phyloP scores from a whole-genome alignment of 1,140 invertebrate species.

The Hyposmocoma kahamanoa region DNA sequence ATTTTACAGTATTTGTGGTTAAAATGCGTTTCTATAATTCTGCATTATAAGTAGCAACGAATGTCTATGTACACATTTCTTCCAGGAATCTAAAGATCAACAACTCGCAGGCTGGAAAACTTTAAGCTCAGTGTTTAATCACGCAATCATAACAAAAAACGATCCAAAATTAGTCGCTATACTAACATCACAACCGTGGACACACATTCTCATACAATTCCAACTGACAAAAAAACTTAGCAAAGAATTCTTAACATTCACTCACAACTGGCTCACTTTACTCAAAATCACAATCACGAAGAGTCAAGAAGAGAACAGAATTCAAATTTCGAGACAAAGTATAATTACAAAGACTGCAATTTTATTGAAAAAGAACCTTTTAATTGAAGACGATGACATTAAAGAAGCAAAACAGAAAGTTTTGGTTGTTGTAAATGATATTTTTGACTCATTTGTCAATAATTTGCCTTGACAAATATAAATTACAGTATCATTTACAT shows the following conservation, averaged over 20 bases:
- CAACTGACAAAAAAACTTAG: slow-evolving; percentile 47
- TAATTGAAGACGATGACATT: slow-evolving; percentile 22
- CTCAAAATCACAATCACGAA: slow-evolving; percentile 48
- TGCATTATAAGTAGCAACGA: too few species aligned
- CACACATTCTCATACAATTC: slow-evolving; percentile 47
- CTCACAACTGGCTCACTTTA: slow-evolving; percentile 47
- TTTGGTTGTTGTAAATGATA: slow-evolving; percentile 31
- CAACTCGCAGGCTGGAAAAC: slow-evolving; percentile 51
- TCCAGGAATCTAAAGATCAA: slow-evolving; percentile 46
- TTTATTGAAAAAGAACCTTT: slow-evolving; percentile 35
- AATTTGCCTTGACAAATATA: too few species aligned
- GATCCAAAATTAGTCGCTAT: slow-evolving; percentile 42
- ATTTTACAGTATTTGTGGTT: too few species aligned
- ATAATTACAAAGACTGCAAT: slow-evolving; percentile 42
- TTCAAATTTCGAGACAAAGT: slow-evolving; percentile 35
- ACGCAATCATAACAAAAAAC: slow-evolving; percentile 44
- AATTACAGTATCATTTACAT: too few species aligned
- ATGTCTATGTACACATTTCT: too few species aligned
- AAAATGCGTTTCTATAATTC: too few species aligned
- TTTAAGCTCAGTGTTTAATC: slow-evolving; percentile 48
- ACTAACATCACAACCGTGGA: slow-evolving; percentile 58
- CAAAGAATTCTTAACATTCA: slow-evolving; percentile 50
- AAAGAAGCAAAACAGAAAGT: slow-evolving; percentile 33
- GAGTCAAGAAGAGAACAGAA: slow-evolving; percentile 25
- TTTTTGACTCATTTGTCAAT: slow-evolving; percentile 36